These are phyloP conservation scores for Celastrina argiolus DNA, from an alignment of 2,888 invertebrate species.

Conservation along the genomic window DNA sequence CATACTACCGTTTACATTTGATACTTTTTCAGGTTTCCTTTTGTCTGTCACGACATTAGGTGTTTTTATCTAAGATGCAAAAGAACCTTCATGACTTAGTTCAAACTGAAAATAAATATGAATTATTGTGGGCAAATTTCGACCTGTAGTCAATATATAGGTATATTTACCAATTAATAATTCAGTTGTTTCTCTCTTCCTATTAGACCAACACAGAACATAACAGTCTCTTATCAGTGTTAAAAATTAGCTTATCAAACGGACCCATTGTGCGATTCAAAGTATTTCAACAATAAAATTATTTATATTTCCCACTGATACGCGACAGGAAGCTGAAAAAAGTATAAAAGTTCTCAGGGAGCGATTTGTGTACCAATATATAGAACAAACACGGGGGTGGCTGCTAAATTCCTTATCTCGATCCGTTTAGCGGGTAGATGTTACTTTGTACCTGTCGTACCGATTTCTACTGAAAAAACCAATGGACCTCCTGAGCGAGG, in stretches of 20 bases:
- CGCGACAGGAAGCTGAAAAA: constrained; percentile 50
- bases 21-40: too few relatives aligned
- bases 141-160: too few relatives aligned
- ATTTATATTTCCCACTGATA: constrained; percentile 65
- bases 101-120: too few relatives aligned
- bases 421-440: constrained; percentile 45
- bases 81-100: too few relatives aligned
- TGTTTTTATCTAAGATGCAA: too few relatives aligned
- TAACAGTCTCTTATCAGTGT: neutral
- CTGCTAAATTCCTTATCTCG: constrained; percentile 74
- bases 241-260: neutral
- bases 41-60: too few relatives aligned
- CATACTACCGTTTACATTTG: too few relatives aligned
- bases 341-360: constrained; percentile 45
- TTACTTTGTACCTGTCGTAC: constrained; percentile 36
- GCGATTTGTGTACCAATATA: constrained; percentile 53
- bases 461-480: constrained; percentile 32
- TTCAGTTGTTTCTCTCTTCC: neutral
- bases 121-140: too few relatives aligned
- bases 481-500: constrained; percentile 30
- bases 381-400: constrained; percentile 60
- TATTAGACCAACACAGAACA: neutral
- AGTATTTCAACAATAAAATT: constrained; percentile 46
- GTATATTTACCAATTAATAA: too few relatives aligned
- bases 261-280: constrained; percentile 3